Conservation (phyloP, 2,113 vertebrate genomes). For the Machaerirhynchus nigripectus region DNA sequence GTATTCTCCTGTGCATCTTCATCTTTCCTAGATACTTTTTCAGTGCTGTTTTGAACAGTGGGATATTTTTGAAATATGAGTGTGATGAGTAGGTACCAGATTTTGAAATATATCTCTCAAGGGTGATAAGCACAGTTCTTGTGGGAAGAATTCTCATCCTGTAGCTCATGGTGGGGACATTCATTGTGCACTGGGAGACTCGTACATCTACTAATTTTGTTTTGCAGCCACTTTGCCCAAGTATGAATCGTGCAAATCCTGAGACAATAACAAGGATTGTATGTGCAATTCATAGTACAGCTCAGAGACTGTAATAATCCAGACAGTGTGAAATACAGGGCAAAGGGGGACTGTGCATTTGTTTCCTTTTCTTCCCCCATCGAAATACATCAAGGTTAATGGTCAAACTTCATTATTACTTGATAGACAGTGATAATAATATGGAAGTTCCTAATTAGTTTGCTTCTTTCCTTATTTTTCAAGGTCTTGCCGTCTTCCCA, state of each 20-base stretch:
- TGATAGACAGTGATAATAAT: background rate
- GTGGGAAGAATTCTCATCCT: background rate
- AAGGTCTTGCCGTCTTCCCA: background rate
- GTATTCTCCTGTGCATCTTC: conserved; percentile 8
- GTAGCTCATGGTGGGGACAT: background rate
- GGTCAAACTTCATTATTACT: background rate
- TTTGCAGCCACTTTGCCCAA: background rate
- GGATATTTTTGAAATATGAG: conserved; percentile 13
- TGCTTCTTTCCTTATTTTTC: background rate
- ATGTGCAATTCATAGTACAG: background rate
- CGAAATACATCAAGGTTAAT: background rate
- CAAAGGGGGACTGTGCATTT: background rate
- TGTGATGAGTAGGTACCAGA: background rate
- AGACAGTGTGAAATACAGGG: background rate
- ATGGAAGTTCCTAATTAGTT: background rate
- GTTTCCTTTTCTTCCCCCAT: background rate
- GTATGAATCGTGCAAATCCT: background rate
- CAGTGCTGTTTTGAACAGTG: background rate
- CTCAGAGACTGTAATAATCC: background rate
- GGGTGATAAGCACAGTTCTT: background rate
- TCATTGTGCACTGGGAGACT: background rate
- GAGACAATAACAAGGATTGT: background rate
- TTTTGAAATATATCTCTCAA: conserved; percentile 2
- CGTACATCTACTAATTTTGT: background rate
- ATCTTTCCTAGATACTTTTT: background rate